Conservation (phyloP, 2,113 vertebrate genomes). For the Rafetus swinhoei region DNA sequence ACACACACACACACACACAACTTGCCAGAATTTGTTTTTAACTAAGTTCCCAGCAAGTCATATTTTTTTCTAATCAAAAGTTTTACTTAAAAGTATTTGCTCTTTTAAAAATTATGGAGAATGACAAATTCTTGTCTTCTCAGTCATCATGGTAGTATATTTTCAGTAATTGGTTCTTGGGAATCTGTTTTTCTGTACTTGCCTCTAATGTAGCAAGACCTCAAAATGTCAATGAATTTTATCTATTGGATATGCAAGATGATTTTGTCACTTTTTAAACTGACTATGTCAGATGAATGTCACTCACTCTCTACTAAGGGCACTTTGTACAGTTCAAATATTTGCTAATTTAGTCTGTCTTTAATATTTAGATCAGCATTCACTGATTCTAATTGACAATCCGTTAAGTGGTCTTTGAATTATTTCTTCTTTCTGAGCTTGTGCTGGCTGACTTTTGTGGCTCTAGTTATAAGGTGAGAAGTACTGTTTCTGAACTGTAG, state of each 20-base stretch:
- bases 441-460: not conserved
- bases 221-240: not conserved
- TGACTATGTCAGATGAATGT: constrained; percentile 2
- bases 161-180: not conserved
- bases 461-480: not conserved
- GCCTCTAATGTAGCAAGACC: not conserved
- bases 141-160: not conserved
- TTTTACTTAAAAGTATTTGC: not conserved
- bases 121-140: not conserved
- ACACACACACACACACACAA: not conserved
- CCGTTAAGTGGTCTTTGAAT: constrained; percentile 3
- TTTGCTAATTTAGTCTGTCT: constrained; percentile 13
- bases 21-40: not conserved
- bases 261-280: not conserved
- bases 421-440: not conserved
- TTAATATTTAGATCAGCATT: not conserved
- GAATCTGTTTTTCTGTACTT: not conserved
- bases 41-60: not conserved
- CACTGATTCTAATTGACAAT: constrained; percentile 3
- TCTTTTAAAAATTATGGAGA: not conserved
- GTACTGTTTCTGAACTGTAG: accelerated
- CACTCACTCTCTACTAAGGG: not conserved
- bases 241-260: not conserved
- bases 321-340: not conserved
- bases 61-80: not conserved